Conservation (phyloP, 2,113 vertebrate species). For the Alligator mississippiensis region DNA sequence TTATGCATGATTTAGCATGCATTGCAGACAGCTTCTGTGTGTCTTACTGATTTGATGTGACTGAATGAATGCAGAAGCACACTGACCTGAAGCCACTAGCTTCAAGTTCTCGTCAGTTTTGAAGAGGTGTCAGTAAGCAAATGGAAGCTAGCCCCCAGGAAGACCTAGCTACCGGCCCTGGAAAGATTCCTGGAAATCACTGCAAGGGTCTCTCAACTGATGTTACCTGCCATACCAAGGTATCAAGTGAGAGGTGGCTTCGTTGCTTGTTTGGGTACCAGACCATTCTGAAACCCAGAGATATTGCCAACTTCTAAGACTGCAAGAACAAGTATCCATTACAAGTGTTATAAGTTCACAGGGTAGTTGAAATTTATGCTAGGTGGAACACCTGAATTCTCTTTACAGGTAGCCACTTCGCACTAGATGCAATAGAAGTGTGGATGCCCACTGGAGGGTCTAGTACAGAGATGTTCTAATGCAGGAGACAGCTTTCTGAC, state of each 20-base stretch:
- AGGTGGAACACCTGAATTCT: neutral
- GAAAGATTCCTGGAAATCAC: conserved; percentile 3
- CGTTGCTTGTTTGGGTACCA: neutral
- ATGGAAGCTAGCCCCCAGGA: neutral
- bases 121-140: neutral
- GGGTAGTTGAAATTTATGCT: neutral
- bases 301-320: neutral
- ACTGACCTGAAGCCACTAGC: neutral
- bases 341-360: neutral
- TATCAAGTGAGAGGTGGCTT: neutral
- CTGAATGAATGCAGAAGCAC: conserved; percentile 24
- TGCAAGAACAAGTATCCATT: neutral
- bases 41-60: neutral
- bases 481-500: neutral
- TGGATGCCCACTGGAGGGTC: neutral
- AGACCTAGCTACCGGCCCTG: neutral
- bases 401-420: neutral
- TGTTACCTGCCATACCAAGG: neutral
- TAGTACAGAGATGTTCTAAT: neutral
- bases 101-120: neutral
- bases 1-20: conserved; percentile 19
- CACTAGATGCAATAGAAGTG: neutral
- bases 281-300: accelerated
- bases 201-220: neutral
- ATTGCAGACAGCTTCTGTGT: conserved; percentile 42